Evolutionary conservation across 1,140 invertebrate genomes (phyloP).

Genomic region (Aphaenogaster rudis): DNA sequence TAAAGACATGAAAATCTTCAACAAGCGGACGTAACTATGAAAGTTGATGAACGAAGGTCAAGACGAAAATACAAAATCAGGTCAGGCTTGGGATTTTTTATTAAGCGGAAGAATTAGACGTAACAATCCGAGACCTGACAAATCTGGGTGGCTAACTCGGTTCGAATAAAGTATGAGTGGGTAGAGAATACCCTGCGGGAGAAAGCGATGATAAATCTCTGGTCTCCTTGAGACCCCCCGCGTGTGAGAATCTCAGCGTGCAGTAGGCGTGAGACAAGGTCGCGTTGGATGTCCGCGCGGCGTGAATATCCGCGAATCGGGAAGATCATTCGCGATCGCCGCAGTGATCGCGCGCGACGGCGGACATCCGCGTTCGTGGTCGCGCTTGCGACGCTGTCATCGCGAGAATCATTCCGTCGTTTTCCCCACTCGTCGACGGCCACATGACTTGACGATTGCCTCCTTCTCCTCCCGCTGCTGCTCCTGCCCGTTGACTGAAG

Average conservation of each 20-base stretch:
- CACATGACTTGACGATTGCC: constrained; percentile 72
- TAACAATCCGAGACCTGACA: neutral
- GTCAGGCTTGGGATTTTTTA: neutral
- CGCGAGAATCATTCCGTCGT: constrained; percentile 44
- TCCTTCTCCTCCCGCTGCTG: constrained; percentile 64
- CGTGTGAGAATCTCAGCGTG: neutral
- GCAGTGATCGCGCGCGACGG: neutral
- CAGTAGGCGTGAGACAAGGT: constrained; percentile 1
- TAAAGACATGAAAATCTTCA: neutral
- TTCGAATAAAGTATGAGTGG: neutral
- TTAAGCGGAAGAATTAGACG: neutral
- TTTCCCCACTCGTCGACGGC: constrained; percentile 59
- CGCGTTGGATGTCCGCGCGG: constrained; percentile 53
- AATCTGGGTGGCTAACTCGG: neutral
- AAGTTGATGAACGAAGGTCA: neutral
- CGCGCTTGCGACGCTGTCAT: constrained; percentile 21
- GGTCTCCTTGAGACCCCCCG: neutral
- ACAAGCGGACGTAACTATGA: constrained; percentile 6
- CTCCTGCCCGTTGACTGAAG: constrained; percentile 70
- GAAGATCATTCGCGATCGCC: constrained; percentile 43
- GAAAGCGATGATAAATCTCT: neutral
- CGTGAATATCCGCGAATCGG: constrained; percentile 42
- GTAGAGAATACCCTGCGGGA: neutral
- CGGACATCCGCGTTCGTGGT: neutral
- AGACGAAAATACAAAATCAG: neutral